phyloP scores from a whole-genome alignment of 2,888 invertebrate species.

The Nomada fucata region DNA sequence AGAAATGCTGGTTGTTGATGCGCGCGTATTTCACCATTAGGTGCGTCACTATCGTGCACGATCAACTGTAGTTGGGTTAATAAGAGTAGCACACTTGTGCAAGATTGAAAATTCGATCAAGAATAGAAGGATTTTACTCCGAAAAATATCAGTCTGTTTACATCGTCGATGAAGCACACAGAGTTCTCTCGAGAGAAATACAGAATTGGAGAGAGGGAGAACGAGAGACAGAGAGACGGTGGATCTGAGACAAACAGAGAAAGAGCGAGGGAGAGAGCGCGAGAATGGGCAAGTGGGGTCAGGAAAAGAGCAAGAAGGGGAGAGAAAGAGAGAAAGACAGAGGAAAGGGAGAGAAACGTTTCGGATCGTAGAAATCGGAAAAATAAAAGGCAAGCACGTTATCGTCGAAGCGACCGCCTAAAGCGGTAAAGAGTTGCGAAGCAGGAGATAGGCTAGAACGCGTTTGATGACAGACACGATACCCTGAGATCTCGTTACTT shows the following conservation, averaged over 20 bases:
- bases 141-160: slow-evolving; percentile 55
- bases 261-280: slow-evolving; percentile 25
- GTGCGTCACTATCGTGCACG: slow-evolving; percentile 45
- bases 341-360: slow-evolving; percentile 45
- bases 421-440: slow-evolving; percentile 55
- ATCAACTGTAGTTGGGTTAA: slow-evolving; percentile 1
- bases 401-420: slow-evolving; percentile 56
- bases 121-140: slow-evolving; percentile 25
- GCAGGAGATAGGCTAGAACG: slow-evolving; percentile 45
- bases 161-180: slow-evolving; percentile 52
- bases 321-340: slow-evolving; percentile 1
- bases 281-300: slow-evolving; percentile 11
- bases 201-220: slow-evolving; percentile 30
- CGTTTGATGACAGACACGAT: slow-evolving; percentile 58
- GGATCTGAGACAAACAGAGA: neutral
- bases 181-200: slow-evolving; percentile 42
- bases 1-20: slow-evolving; percentile 48
- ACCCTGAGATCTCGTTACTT: slow-evolving; percentile 53
- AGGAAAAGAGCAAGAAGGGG: slow-evolving; percentile 18
- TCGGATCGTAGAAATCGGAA: slow-evolving; percentile 53
- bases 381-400: slow-evolving; percentile 60
- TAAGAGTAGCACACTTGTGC: slow-evolving; percentile 7
- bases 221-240: slow-evolving; percentile 4
- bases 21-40: slow-evolving; percentile 49
- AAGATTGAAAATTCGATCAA: neutral